A percentile compares a stretch with the other conserved stretches of the same genome.
Conservation (phyloP, 1,140 invertebrate genomes). For the Hypsibius dujardini region DNA sequence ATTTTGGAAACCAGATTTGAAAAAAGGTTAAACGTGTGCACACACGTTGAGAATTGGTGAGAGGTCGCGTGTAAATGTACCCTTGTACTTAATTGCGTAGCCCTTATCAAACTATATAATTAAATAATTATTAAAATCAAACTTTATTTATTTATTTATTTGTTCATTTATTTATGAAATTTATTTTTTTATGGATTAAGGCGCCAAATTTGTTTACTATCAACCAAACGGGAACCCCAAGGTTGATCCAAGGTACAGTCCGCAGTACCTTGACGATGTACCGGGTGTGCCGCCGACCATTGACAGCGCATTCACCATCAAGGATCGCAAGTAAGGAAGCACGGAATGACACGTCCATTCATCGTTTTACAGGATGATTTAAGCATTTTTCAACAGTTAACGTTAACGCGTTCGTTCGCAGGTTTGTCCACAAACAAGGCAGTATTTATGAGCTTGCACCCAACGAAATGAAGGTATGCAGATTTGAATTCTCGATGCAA, state of each 20-base stretch:
- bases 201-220: conserved; percentile 9
- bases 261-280: conserved; percentile 6
- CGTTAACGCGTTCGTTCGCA: neutral
- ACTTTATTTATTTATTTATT: too few relatives aligned
- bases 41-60: too few relatives aligned
- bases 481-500: neutral
- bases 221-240: conserved; percentile 5
- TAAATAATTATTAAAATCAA: too few relatives aligned
- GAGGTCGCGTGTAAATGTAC: too few relatives aligned
- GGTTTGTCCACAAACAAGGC: conserved; percentile 3
- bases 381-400: too few relatives aligned
- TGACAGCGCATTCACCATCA: conserved; percentile 1
- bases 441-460: neutral
- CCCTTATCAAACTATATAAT: too few relatives aligned
- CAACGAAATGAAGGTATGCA: conserved; percentile 5
- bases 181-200: neutral
- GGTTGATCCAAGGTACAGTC: conserved; percentile 11
- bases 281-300: conserved; percentile 7
- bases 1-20: too few relatives aligned
- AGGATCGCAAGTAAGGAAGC: neutral
- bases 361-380: too few relatives aligned
- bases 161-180: too few relatives aligned
- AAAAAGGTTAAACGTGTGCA: too few relatives aligned
- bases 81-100: too few relatives aligned
- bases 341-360: too few relatives aligned